Evolutionary conservation across 2,113 vertebrate species (phyloP), one percentile per base, ranked within the genome.

Genomic region (Vicugna pacos): DNA sequence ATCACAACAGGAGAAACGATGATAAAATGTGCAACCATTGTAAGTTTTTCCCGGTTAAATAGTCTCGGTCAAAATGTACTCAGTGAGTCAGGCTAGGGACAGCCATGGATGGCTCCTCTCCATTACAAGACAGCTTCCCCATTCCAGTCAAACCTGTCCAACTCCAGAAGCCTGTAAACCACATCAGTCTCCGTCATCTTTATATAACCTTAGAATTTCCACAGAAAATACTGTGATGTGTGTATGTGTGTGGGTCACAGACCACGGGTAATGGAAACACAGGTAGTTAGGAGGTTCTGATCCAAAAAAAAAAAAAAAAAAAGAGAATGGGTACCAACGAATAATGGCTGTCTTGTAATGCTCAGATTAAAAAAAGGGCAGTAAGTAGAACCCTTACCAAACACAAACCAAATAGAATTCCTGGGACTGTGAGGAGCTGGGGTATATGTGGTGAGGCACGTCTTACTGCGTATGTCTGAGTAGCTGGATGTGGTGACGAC

Each of bases 371-470:
- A 94, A 76, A 17, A 89, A 92, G 9, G 28, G 1, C 9, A 84
- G 9, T 73, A 56, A 90, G 1, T 56, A 56, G 17, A 54, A 52
- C 3, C 2, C n/a, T 84, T 72, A 70, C 17, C 28, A 91, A 91
- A 77, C 9, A 54, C 22, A 91, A 75, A 22, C 4, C 48, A 82
- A 84, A 82, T 0, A 94, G 60, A 77, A 89, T 38, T 32, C 8
- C 20, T 48, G 26, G 20, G 15, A 1, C 5, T 58, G 13, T 56
- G 10, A 3, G 0, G 10, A 46, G 1, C 5, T 70, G 24, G 28
- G 26, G 22, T 48, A 6, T 24, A 38, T 38, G 3, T 46, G 32
- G 5, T 20, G 2, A 20, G 10, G 12, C 2, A 10, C 2, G 69
- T 81, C 38, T 60, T 58, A 92, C 5, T n/a, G 69, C 0, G 38